phyloP scores from a whole-genome alignment of 2,888 invertebrate genomes.

The Lottia gigantea region DNA sequence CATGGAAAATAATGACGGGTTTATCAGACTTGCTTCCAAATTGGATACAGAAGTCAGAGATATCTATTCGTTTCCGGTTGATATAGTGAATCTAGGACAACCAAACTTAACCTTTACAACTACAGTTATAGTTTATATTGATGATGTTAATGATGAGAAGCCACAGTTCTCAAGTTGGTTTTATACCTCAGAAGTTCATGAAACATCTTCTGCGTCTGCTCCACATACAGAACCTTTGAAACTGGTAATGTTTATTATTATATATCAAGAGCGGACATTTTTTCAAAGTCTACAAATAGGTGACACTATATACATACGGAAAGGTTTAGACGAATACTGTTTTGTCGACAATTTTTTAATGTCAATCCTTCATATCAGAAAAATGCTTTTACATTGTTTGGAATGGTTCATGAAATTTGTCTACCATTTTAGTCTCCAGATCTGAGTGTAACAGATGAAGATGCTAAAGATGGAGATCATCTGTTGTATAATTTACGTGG shows the following conservation, averaged over 20 bases:
- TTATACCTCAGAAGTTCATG: constrained; percentile 12
- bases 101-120: constrained; percentile 11
- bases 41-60: constrained; percentile 16
- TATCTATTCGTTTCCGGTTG: constrained; percentile 14
- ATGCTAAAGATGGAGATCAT: background rate
- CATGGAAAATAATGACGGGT: background rate
- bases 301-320: too few relatives aligned
- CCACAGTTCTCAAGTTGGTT: constrained; percentile 9
- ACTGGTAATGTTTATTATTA: too few relatives aligned
- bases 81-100: constrained; percentile 8
- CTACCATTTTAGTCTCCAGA: constrained; percentile 9
- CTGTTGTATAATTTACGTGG: constrained; percentile 12
- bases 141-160: constrained; percentile 16
- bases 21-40: background rate
- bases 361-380: too few relatives aligned
- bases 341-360: too few relatives aligned
- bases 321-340: too few relatives aligned
- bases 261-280: too few relatives aligned
- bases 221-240: too few relatives aligned
- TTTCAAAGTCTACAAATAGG: too few relatives aligned
- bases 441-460: constrained; percentile 11
- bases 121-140: constrained; percentile 12
- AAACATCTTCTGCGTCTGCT: background rate
- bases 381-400: too few relatives aligned
- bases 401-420: too few relatives aligned